Evolutionary conservation across 2,113 vertebrate genomes (phyloP).

Genomic region (Falcunculus frontatus): DNA sequence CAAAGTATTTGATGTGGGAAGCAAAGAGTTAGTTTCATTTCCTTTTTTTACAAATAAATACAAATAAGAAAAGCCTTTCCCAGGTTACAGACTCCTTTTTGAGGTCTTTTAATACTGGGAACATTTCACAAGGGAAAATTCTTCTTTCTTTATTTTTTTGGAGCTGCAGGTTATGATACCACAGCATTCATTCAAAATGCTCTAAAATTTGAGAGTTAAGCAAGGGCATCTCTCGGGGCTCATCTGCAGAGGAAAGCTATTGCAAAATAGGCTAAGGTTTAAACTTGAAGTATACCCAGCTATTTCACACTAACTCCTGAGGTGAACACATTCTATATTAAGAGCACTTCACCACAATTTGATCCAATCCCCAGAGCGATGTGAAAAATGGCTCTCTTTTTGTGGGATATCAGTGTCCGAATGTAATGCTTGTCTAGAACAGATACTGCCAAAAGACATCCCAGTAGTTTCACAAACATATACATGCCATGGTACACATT

Average conservation of each 20-base stretch:
- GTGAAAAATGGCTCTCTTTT: neutral
- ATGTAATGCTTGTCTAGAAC: neutral
- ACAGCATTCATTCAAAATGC: neutral
- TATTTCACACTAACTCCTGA: neutral
- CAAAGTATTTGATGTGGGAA: neutral
- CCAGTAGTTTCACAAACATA: neutral
- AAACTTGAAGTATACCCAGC: neutral
- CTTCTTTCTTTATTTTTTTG: neutral
- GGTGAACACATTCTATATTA: slow-evolving; percentile 13
- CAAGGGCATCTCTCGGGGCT: neutral
- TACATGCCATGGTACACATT: rapidly evolving
- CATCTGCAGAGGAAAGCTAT: neutral
- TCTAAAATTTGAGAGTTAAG: neutral
- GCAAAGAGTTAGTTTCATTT: neutral
- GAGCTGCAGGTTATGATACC: neutral
- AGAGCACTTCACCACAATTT: neutral
- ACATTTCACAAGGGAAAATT: neutral
- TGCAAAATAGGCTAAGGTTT: neutral
- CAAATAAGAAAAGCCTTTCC: neutral
- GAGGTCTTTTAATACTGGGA: neutral
- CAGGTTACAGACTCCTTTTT: neutral
- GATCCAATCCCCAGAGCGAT: neutral
- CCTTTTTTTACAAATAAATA: neutral
- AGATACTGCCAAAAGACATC: neutral
- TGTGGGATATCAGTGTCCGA: neutral